Evolutionary conservation across 2,888 invertebrate genomes (phyloP), one percentile per base, ranked within the genome.

Genomic region (Eristalis pertinax): DNA sequence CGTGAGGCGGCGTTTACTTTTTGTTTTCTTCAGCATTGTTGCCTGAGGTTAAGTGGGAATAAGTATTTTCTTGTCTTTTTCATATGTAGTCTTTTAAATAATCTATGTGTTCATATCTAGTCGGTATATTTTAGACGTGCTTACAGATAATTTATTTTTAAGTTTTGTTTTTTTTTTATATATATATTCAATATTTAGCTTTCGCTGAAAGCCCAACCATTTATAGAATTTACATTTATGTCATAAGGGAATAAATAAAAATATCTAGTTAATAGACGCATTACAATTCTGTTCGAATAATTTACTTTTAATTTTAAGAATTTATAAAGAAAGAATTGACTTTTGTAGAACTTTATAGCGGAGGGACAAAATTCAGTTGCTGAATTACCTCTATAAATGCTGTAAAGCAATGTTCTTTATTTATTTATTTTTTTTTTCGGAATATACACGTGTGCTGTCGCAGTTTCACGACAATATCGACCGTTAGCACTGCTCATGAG

Each of bases 1-100:
- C 91, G 97, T 97, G 93, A 97, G 97, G 91, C 97, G 96, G 93
- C 98, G 96, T 95, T 98, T 98, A 95, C 98, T 98, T 96, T 99
- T 99, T 95, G 97, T 97, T 96, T 99, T 99, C 97, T 99, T 99
- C 96, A 99, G 96, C 99, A 99, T 99, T 94, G 99, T 99, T 93
- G 99, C 99, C 99, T 99, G 95, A 90, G 84, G 76, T 83, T 78
- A 80, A 83, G 75, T 75, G 69, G 64, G 76, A 76, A 76, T 75
- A 79, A 82, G 74, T 68, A 65, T 76, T 65, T 67, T 60, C 64
- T 75, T 69, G 69, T 79, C 56, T 65, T 65, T 67, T 75, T 24
- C n/a, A 38, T 19, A 62, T 70, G 24, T 62, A 35, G n/a, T 15
- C 67, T 72, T 64, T 80, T 3, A 11, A 2, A 50, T 41, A 73